Evolutionary conservation across 2,113 vertebrate genomes (phyloP).

Genomic region (Alligator mississippiensis): DNA sequence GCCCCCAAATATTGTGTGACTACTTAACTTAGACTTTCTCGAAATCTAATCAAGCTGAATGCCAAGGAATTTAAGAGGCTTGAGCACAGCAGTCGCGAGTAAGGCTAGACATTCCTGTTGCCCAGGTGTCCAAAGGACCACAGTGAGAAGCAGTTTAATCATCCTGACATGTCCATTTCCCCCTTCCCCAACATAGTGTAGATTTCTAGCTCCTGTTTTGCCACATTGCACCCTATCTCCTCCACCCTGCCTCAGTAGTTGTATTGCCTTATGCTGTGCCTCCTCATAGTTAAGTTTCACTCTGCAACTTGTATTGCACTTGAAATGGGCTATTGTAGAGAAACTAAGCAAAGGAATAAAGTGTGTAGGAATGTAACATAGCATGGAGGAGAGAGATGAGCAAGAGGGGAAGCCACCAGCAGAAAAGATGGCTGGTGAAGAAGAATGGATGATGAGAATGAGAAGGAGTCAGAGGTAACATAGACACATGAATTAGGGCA

Average conservation of each 20-base stretch:
- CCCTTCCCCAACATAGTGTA: not conserved
- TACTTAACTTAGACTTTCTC: not conserved
- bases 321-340: not conserved
- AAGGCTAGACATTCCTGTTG: accelerated
- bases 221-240: not conserved
- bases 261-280: not conserved
- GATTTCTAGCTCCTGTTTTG: not conserved
- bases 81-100: accelerated
- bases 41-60: not conserved
- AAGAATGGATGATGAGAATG: not conserved
- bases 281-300: not conserved
- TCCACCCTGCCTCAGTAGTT: not conserved
- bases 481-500: too few relatives aligned
- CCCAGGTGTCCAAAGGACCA: not conserved
- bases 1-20: accelerated
- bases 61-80: not conserved
- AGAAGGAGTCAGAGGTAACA: not conserved
- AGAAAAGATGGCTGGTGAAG: not conserved
- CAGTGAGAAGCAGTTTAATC: not conserved
- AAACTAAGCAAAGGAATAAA: not conserved
- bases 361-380: not conserved
- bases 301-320: accelerated
- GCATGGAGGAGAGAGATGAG: accelerated
- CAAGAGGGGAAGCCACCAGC: not conserved
- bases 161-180: not conserved